A percentile compares a stretch with the other conserved stretches of the same genome.
phyloP scores from a whole-genome alignment of 2,888 invertebrate genomes.

The Ischnus inquisitorius region DNA sequence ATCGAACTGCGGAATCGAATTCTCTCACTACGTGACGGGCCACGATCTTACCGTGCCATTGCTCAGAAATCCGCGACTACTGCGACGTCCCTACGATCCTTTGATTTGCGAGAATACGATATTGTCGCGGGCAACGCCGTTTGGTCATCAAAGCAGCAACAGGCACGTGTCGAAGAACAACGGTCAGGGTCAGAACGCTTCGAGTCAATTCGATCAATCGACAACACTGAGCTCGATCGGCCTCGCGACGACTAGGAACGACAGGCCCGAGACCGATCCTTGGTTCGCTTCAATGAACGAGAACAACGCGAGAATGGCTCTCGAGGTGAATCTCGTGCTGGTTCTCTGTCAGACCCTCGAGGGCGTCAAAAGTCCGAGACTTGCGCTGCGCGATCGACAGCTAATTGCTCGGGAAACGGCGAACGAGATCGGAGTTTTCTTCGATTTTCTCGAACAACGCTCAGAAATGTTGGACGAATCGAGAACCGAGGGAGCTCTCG shows the following conservation, averaged over 20 bases:
- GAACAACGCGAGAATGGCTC: conserved; percentile 82
- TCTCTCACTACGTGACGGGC: conserved; percentile 79
- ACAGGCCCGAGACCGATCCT: conserved; percentile 73
- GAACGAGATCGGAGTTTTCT: conserved; percentile 83
- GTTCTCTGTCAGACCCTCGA: conserved; percentile 83
- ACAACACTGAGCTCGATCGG: conserved; percentile 27
- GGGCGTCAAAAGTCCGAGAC: conserved; percentile 81
- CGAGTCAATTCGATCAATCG: conserved; percentile 45
- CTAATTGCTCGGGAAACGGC: conserved; percentile 83
- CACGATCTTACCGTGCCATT: conserved; percentile 81
- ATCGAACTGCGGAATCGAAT: conserved; percentile 67
- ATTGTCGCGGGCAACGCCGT: conserved; percentile 81
- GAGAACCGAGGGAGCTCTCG: conserved; percentile 70
- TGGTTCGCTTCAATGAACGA: conserved; percentile 85
- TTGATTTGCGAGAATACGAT: conserved; percentile 84
- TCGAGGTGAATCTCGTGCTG: conserved; percentile 83
- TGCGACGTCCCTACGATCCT: conserved; percentile 83
- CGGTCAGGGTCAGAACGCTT: conserved; percentile 53
- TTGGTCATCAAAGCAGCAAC: conserved; percentile 76
- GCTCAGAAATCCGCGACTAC: conserved; percentile 81
- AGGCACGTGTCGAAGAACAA: conserved; percentile 77
- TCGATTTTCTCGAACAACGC: conserved; percentile 82
- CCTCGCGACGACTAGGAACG: conserved; percentile 56
- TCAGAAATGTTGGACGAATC: conserved; percentile 77
- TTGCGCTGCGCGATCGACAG: conserved; percentile 82